Percentiles rank a stretch among this genome's conserved stretches.
Conservation (phyloP, 2,797 vertebrate genomes). For the Helostoma temminkii region DNA sequence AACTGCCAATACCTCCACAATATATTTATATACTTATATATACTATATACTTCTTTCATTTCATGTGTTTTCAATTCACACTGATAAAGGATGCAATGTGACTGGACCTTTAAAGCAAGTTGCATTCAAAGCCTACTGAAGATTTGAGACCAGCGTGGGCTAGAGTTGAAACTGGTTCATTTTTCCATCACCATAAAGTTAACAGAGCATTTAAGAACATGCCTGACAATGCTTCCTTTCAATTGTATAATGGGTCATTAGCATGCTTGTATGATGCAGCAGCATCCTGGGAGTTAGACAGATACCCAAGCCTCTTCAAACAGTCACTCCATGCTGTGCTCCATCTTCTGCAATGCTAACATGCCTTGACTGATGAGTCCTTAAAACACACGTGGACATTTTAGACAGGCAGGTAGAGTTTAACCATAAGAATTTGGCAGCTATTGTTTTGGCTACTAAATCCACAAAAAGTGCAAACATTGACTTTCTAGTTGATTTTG, state of each 20-base stretch:
- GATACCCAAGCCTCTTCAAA: conserved; percentile 19
- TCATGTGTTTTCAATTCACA: conserved; percentile 20
- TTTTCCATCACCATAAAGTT: conserved; percentile 19
- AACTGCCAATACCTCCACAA: conserved; percentile 29
- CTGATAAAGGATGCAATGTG: conserved; percentile 32
- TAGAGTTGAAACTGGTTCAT: conserved; percentile 1
- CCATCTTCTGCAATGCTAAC: conserved; percentile 9
- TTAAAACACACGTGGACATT: conserved; percentile 43
- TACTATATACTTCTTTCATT: conserved; percentile 37
- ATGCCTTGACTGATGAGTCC: conserved; percentile 36
- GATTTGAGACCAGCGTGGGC: conserved; percentile 29
- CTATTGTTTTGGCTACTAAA: conserved; percentile 72
- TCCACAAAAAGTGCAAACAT: conserved; percentile 72
- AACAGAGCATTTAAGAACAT: conserved; percentile 31
- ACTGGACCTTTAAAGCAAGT: conserved; percentile 49
- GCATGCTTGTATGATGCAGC: conserved; percentile 27
- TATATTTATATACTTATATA: too few relatives aligned
- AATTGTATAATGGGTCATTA: conserved; percentile 9
- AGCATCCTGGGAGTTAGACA: conserved; percentile 4
- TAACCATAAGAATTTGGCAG: conserved; percentile 70
- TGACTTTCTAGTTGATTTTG: conserved; percentile 59
- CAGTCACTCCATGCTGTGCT: conserved; percentile 3
- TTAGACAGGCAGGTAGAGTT: conserved; percentile 56
- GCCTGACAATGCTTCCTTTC: conserved; percentile 23
- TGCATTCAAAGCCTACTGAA: conserved; percentile 36